These are phyloP conservation scores for Blastobasis adustella DNA, from an alignment of 2,888 invertebrate genomes.

Conservation along the genomic window DNA sequence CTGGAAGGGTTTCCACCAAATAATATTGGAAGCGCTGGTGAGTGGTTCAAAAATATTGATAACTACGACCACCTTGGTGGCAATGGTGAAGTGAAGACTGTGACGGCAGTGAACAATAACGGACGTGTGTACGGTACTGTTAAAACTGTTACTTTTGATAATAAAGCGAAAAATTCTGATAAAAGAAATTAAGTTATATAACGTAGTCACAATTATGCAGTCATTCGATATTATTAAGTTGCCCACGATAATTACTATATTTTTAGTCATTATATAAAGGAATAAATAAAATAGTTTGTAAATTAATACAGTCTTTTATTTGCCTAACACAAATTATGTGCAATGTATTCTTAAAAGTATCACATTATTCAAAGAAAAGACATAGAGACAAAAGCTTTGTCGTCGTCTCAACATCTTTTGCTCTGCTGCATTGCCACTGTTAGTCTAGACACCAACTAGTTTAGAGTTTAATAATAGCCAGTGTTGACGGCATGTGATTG, in stretches of 20 bases:
- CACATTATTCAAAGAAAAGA: slow-evolving; percentile 26
- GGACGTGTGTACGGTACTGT: slow-evolving; percentile 44
- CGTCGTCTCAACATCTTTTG: slow-evolving; percentile 50
- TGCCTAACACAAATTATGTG: slow-evolving; percentile 10
- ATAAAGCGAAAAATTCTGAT: slow-evolving; percentile 18
- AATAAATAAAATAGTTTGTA: slow-evolving; percentile 7
- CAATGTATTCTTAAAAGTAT: slow-evolving; percentile 4
- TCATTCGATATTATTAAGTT: too few species aligned
- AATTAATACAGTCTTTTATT: slow-evolving; percentile 31
- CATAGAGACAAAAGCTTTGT: slow-evolving; percentile 44
- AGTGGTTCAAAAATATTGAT: slow-evolving; percentile 38
- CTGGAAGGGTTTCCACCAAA: slow-evolving; percentile 26
- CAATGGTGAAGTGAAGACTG: slow-evolving; percentile 26
- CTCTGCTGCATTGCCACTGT: slow-evolving; percentile 1
- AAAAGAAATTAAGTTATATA: not conserved
- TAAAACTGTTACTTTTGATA: slow-evolving; percentile 34
- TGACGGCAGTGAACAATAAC: slow-evolving; percentile 42
- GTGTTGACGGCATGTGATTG: slow-evolving; percentile 50
- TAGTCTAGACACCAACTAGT: too few species aligned
- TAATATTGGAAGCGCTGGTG: slow-evolving; percentile 23
- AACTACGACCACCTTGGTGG: slow-evolving; percentile 32
- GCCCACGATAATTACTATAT: too few species aligned
- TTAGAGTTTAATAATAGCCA: slow-evolving; percentile 37
- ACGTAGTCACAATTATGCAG: too few species aligned
- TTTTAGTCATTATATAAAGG: slow-evolving; percentile 3